Base-by-base conservation (phyloP, 2,113 vertebrate genomes). In the Corydoras sp. region DNA sequence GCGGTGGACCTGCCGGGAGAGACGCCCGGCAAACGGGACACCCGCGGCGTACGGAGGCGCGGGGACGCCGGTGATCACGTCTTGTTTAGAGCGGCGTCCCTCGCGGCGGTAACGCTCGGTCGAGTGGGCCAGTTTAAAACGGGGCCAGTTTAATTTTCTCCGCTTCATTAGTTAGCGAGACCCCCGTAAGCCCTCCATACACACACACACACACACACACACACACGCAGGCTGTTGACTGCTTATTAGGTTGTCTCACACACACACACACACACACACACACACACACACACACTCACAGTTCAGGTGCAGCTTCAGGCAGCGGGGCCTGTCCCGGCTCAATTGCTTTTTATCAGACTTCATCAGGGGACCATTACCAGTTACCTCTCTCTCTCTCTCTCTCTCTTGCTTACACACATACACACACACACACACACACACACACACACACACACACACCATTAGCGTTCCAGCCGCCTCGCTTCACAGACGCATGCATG, bases 331-430 rank as follows among this genome's bases (percentile, higher is more conserved):
- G 77, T 68, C 71, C 75, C 66, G 15, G 66, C 77, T 79, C 77
- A 79, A 79, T 79, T 76, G 74, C 69, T 76, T 76, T 79, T 79
- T 73, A 79, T 79, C 77, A 79, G 70, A 73, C 76, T 79, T 79
- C 77, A 79, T 79, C 77, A 76, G 56, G 74, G 14, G 12, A 56
- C 54, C 14, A 56, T 56, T 56, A 56, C 54, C 54, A n/a, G 13
- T 43, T 24, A 24, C 58, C 14, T 35, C 15, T 31, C 63, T 54
- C 48, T 49, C 70, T 65, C 62, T 31, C 71, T 59, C 62, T 71
- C 68, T 62, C 48, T 53, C 59, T n/a, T n/a, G 35, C 48, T 35
- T 13, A 10, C n/a, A n/a, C n/a, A n/a, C n/a, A n/a, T n/a, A n/a
- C n/a, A n/a, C n/a, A n/a, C n/a, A n/a, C n/a, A n/a, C n/a, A n/a